Evolutionary conservation across 2,888 invertebrate genomes (phyloP), one percentile per base, ranked within the genome.

Genomic region (Sesia bembeciformis): DNA sequence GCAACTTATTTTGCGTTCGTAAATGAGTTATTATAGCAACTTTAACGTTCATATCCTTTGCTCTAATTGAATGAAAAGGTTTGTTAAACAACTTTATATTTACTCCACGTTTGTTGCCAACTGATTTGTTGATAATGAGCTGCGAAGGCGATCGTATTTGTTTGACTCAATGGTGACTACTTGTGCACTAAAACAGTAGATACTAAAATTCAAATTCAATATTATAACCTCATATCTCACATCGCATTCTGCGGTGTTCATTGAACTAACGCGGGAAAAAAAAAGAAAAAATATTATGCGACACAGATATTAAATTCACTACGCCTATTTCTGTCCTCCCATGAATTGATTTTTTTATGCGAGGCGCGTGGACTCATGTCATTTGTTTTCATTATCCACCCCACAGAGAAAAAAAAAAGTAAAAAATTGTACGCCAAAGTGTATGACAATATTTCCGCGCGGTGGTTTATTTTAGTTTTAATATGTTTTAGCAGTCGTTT

Each of bases 361-460:
- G 73, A 68, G 75, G 65, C 82, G 77, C 77, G 81, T 80, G 79
- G 74, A 65, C 56, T 61, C 57, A 60, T 81, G 84, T 84, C 86
- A 80, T 88, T 85, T 87, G 84, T 88, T 85, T 88, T 84, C 85
- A 85, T 87, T 87, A 86, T 61, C 60, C 65, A 66, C 69, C 73
- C 77, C 78, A 74, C 71, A 62, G 62, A 62, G 72, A 74, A 77
- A 75, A 60, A 61, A 56, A 57, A 52, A 23, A 23, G 23, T 46
- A 23, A 46, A 46, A 59, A 57, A 56, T 57, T 55, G 55, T 57
- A 56, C 46, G 46, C 7, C 23, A 8, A 3, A 0, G n/a, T 23
- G 46, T n/a, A 46, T 46, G 8, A 46, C 46, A 46, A 46, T 46
- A 46, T 8, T n/a, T 6, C 8, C 52, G 39, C n/a, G 49, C 53